Conservation (phyloP, 2,113 vertebrate species). For the Nerophis ophidion region DNA sequence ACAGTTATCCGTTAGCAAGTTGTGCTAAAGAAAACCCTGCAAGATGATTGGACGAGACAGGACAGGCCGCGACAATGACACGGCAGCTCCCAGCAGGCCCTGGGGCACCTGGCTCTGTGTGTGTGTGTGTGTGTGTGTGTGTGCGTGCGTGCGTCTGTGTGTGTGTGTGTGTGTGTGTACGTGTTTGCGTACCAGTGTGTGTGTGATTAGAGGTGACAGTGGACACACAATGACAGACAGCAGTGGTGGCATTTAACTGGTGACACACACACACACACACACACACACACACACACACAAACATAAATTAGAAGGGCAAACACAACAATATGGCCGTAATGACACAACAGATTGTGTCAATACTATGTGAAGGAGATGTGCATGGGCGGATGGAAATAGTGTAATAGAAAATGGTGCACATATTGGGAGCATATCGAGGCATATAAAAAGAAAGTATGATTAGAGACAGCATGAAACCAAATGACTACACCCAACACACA, state of each 20-base stretch:
- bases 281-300: conserved; percentile 12
- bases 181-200: conserved; percentile 13
- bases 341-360: conserved; percentile 20
- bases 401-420: not conserved
- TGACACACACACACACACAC: conserved; percentile 39
- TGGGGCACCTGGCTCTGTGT: conserved; percentile 19
- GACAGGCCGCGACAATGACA: conserved; percentile 26
- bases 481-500: conserved; percentile 5
- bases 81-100: conserved; percentile 47
- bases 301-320: conserved; percentile 2
- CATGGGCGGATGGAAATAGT: not conserved
- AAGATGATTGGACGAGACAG: conserved; percentile 32
- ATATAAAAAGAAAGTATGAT: conserved; percentile 19
- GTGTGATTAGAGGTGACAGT: conserved; percentile 77
- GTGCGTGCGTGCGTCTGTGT: conserved; percentile 41
- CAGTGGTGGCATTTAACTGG: conserved; percentile 77
- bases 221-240: conserved; percentile 44
- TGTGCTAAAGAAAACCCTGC: conserved; percentile 25
- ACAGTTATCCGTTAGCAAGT: conserved; percentile 32
- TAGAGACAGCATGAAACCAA: conserved; percentile 13
- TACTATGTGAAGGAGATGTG: not conserved
- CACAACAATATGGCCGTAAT: conserved; percentile 19
- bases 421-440: conserved; percentile 5
- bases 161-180: conserved; percentile 25
- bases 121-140: conserved; percentile 48